A percentile compares a stretch with the other conserved stretches of the same genome.
phyloP scores from a whole-genome alignment of 2,113 vertebrate genomes.

The Trochalopteron elliotii region DNA sequence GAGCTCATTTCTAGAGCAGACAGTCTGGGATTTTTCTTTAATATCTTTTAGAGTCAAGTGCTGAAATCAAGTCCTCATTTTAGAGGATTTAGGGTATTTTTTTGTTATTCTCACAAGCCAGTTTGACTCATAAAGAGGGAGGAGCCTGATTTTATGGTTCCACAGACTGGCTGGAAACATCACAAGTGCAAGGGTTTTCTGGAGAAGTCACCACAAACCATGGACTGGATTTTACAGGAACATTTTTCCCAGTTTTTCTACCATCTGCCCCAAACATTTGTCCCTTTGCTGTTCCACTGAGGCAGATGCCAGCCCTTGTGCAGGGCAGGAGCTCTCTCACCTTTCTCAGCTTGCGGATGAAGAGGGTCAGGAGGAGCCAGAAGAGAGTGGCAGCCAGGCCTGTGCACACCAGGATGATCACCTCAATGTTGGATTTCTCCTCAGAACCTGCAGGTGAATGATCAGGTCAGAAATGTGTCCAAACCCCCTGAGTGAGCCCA shows the following conservation, averaged over 20 bases:
- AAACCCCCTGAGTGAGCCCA: neutral
- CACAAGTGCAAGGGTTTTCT: neutral
- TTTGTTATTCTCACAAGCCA: neutral
- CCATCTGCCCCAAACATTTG: neutral
- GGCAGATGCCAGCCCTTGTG: neutral
- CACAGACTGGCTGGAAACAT: neutral
- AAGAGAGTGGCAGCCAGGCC: constrained; percentile 90
- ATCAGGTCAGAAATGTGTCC: neutral
- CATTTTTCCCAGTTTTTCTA: neutral
- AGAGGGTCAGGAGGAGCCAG: constrained; percentile 91
- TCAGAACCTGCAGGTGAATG: constrained; percentile 79
- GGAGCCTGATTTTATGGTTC: neutral
- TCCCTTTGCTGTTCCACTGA: neutral
- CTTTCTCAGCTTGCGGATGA: constrained; percentile 91
- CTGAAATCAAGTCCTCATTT: neutral
- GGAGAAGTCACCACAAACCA: neutral
- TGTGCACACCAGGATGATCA: constrained; percentile 90
- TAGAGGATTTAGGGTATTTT: neutral
- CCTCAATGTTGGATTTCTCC: constrained; percentile 86
- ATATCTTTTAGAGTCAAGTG: neutral
- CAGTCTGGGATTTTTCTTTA: neutral
- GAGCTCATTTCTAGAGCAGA: neutral
- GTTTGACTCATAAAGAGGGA: neutral
- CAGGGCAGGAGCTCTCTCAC: constrained; percentile 54
- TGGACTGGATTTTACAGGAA: neutral